Conservation (phyloP, 2,797 vertebrate genomes). For the Mareca strepera region DNA sequence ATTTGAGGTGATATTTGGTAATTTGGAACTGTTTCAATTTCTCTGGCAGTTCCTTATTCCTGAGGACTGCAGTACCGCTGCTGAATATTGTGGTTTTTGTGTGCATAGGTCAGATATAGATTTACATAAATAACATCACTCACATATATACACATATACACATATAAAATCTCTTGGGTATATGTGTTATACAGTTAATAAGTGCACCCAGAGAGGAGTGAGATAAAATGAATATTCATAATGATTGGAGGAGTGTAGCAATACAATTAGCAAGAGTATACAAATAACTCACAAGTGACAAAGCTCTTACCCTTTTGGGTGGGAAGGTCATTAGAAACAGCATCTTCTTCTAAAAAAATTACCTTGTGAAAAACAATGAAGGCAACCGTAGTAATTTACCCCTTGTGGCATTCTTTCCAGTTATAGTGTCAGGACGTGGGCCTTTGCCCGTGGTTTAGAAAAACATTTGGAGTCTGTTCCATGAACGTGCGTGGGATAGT, state of each 20-base stretch:
- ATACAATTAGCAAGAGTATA: slow-evolving; percentile 67
- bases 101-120: slow-evolving; percentile 1
- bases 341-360: not conserved
- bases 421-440: not conserved
- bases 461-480: not conserved
- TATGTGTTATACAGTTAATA: slow-evolving; percentile 50
- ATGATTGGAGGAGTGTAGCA: slow-evolving; percentile 10
- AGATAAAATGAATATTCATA: slow-evolving; percentile 71
- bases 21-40: slow-evolving; percentile 42
- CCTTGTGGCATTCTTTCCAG: not conserved
- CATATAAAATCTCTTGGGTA: not conserved
- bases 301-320: slow-evolving; percentile 50
- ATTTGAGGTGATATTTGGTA: slow-evolving; percentile 44
- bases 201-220: slow-evolving; percentile 50
- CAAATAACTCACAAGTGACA: slow-evolving; percentile 62
- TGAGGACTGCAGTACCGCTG: not conserved
- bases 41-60: not conserved
- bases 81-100: not conserved
- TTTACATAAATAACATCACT: not conserved
- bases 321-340: slow-evolving; percentile 32
- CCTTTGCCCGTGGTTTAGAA: not conserved
- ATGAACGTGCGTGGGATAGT: rapidly evolving
- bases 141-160: not conserved
- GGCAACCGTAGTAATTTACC: not conserved
- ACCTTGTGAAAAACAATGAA: not conserved